Percentiles rank a stretch among this genome's conserved stretches.
phyloP scores from a whole-genome alignment of 1,140 invertebrate genomes.

The Drosophila santomea region DNA sequence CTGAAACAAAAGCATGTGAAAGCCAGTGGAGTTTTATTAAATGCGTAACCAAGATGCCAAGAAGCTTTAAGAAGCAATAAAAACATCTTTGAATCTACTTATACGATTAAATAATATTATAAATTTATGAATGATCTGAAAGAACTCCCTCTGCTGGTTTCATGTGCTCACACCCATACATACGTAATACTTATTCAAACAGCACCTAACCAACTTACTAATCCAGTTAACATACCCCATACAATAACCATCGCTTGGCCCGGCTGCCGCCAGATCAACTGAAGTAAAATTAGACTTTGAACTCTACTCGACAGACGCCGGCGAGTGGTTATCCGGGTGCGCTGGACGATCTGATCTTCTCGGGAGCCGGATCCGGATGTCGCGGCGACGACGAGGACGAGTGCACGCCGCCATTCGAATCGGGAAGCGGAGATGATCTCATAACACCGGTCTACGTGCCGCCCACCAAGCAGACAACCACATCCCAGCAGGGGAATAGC shows the following conservation, averaged over 20 bases:
- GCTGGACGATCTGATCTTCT: slow-evolving; percentile 94
- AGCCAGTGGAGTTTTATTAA: slow-evolving; percentile 11
- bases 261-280: slow-evolving; percentile 70
- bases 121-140: background rate
- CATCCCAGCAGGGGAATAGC: slow-evolving; percentile 84
- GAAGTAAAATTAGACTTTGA: slow-evolving; percentile 79
- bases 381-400: slow-evolving; percentile 94
- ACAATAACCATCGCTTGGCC: slow-evolving; percentile 62
- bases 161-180: slow-evolving; percentile 16
- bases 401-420: slow-evolving; percentile 92
- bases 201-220: slow-evolving; percentile 61
- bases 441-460: slow-evolving; percentile 96
- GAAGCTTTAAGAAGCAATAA: background rate
- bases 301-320: slow-evolving; percentile 89
- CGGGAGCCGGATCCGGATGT: slow-evolving; percentile 94
- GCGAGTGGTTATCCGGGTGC: slow-evolving; percentile 91
- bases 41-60: no score
- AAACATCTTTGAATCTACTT: no score
- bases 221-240: slow-evolving; percentile 58
- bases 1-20: slow-evolving; percentile 11
- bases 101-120: no score
- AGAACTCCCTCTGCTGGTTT: background rate
- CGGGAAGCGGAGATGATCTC: slow-evolving; percentile 93
- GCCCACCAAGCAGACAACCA: slow-evolving; percentile 90
- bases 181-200: slow-evolving; percentile 20